phyloP scores from a whole-genome alignment of 2,888 invertebrate genomes.

The Leuctra nigra region DNA sequence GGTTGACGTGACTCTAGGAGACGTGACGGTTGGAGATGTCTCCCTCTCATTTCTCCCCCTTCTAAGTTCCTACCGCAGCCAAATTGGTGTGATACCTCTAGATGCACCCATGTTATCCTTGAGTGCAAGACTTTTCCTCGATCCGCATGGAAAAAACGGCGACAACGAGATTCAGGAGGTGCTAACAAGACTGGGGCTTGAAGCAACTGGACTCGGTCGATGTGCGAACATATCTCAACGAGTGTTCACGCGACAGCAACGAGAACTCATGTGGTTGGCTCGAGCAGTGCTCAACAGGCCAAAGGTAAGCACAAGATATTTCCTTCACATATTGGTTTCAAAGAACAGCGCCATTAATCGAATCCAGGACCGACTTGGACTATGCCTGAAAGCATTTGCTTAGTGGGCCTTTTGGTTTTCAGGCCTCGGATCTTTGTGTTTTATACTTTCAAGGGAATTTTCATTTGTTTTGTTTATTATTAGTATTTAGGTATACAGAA shows the following conservation, averaged over 20 bases:
- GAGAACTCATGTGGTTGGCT: conserved; percentile 7
- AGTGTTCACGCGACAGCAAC: too few species aligned
- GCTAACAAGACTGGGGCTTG: not conserved
- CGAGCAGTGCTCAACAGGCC: not conserved
- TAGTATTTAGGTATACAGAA: too few species aligned
- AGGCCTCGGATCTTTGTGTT: too few species aligned
- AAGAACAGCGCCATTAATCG: too few species aligned
- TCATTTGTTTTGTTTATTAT: too few species aligned
- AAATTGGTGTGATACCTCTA: not conserved
- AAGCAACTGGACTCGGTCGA: not conserved
- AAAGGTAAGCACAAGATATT: conserved; percentile 4
- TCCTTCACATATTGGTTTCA: too few species aligned
- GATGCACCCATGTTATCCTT: not conserved
- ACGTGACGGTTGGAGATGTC: not conserved
- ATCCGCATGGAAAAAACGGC: not conserved
- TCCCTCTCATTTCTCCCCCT: too few species aligned
- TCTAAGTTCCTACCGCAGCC: not conserved
- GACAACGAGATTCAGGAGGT: not conserved
- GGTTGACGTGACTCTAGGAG: not conserved
- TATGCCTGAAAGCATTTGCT: too few species aligned
- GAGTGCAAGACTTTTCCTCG: not conserved
- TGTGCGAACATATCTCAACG: too few species aligned
- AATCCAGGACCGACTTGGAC: too few species aligned
- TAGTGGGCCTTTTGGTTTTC: too few species aligned
- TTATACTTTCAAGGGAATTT: too few species aligned